Base-by-base conservation (phyloP, 2,888 invertebrate species). In the Tolmerus cingulatus region DNA sequence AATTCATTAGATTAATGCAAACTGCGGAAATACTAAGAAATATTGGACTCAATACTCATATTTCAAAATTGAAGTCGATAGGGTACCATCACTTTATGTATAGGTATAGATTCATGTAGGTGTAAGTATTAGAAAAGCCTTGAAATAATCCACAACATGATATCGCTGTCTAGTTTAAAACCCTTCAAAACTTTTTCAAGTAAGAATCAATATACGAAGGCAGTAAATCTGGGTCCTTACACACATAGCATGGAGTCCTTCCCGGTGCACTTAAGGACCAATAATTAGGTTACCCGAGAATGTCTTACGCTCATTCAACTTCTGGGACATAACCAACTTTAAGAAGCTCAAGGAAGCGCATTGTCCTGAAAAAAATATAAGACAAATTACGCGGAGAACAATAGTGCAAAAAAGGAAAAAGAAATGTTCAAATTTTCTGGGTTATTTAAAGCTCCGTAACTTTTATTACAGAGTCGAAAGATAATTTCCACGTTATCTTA, bases 371-470 rank as follows among this genome's bases (percentile, higher is more conserved):
- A 5, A 66, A 57, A 19, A 27, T 23, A 66, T 66, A 23, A 14
- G 27, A 66, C 27, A 27, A 66, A 66, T 66, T 51, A 27, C 66
- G 27, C 66, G 23, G 1, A 12, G 23, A 66, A 66, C 27, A 66
- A 66, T 57, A 23, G 57, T 23, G 57, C 57, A 57, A 27, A 78
- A 78, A 78, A n/a, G 5, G 16, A 34, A 37, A 37, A 78, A 43
- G 23, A 78, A 46, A 78, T n/a, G 9, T 43, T 78, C 19, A 77
- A 78, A 43, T 43, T 37, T 78, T 78, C 78, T 78, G 43, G 43
- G 40, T 78, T 78, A 77, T 19, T 78, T 43, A 46, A 78, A 78
- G 78, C 43, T 78, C n/a, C 77, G 16, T 77, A 77, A n/a, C 51
- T 40, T 14, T 14, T 27, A 43, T 78, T 40, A 16, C 19, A n/a